These are phyloP conservation scores for Catalaphyllia jardinei DNA, from an alignment of 64 coral and sea anemone genomes.

Conservation along the genomic window DNA sequence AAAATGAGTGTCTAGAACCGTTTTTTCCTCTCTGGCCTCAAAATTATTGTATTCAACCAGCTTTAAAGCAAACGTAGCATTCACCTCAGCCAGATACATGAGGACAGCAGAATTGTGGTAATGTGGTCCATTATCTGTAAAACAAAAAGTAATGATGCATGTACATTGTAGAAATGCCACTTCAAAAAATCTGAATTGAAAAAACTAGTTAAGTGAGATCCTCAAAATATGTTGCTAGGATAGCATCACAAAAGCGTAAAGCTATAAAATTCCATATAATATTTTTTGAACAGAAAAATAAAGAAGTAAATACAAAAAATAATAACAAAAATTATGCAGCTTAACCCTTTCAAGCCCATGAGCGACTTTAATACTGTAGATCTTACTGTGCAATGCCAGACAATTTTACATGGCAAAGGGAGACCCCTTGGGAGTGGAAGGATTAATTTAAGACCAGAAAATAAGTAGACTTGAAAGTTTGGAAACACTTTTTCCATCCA, in stretches of 20 bases:
- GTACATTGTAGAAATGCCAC: not conserved
- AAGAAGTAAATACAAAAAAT: too few relatives aligned
- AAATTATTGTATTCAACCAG: too few relatives aligned
- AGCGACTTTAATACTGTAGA: constrained; percentile 28
- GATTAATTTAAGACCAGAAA: too few relatives aligned
- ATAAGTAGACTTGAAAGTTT: too few relatives aligned
- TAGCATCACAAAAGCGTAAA: not conserved
- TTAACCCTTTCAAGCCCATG: constrained; percentile 36
- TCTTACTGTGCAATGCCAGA: constrained; percentile 42
- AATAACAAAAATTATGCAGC: too few relatives aligned
- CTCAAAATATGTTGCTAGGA: not conserved
- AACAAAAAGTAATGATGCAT: not conserved
- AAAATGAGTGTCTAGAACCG: not conserved
- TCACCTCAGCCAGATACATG: not conserved
- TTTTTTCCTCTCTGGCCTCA: not conserved
- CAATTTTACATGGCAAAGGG: constrained; percentile 42
- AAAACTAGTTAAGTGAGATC: not conserved
- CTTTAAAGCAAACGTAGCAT: not conserved
- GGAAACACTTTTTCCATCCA: too few relatives aligned
- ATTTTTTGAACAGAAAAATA: too few relatives aligned
- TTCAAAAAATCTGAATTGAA: not conserved
- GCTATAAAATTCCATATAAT: too few relatives aligned
- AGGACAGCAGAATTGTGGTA: not conserved
- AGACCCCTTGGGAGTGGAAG: too few relatives aligned
- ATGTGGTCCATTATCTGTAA: constrained; percentile 15